Percentiles rank a stretch among this genome's conserved stretches.
These are phyloP conservation scores for Callospermophilus lateralis DNA, from an alignment of 2,113 vertebrate genomes.

Conservation along the genomic window DNA sequence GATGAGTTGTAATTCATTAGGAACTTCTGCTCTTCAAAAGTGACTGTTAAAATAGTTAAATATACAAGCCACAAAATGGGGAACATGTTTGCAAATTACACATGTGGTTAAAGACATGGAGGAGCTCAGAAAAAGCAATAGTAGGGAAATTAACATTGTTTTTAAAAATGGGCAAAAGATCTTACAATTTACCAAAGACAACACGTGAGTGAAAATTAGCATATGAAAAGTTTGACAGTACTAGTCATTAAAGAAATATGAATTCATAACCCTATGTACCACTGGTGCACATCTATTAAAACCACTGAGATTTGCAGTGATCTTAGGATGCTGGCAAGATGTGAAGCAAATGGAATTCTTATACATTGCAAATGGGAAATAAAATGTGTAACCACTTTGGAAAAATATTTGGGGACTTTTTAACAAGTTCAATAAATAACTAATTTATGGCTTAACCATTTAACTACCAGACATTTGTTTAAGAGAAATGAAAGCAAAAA, in stretches of 20 bases:
- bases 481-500: neutral
- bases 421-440: neutral
- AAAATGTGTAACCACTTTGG: neutral
- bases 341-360: neutral
- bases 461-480: neutral
- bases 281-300: neutral
- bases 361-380: neutral
- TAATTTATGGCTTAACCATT: neutral
- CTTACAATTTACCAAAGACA: neutral
- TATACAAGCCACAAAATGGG: neutral
- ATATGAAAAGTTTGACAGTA: neutral
- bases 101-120: neutral
- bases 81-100: neutral
- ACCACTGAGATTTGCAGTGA: neutral
- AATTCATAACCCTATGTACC: neutral
- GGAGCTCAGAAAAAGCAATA: neutral
- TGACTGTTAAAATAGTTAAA: neutral
- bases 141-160: neutral
- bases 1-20: neutral
- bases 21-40: constrained; percentile 7
- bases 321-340: neutral
- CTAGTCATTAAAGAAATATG: neutral
- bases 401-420: neutral
- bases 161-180: neutral
- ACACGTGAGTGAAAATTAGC: neutral